phyloP scores from a whole-genome alignment of 1,140 invertebrate genomes.

The Amphibalanus amphitrite region DNA sequence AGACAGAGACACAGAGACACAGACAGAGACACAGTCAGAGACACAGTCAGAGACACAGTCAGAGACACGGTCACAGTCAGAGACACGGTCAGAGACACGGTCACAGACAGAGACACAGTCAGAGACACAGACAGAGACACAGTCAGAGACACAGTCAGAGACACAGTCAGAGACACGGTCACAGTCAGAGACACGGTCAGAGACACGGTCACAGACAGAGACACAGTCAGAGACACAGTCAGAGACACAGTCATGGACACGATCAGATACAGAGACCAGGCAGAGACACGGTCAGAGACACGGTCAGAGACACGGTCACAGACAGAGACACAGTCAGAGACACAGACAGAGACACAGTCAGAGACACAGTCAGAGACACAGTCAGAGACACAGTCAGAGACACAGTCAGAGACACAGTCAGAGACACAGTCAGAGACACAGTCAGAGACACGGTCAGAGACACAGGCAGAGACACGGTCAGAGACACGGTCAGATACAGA shows the following conservation, averaged over 20 bases:
- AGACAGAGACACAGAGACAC: not conserved
- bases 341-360: no score
- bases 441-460: no score
- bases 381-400: not conserved
- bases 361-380: not conserved
- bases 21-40: slow-evolving; percentile 10
- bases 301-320: no score
- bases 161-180: no score
- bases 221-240: slow-evolving; percentile 12
- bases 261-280: slow-evolving; percentile 20
- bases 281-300: slow-evolving; percentile 18
- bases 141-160: no score
- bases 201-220: not conserved
- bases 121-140: no score
- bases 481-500: no score
- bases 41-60: not conserved
- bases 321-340: no score
- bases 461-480: no score
- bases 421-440: no score
- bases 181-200: slow-evolving; percentile 10
- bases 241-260: slow-evolving; percentile 12
- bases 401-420: not conserved
- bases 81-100: not conserved
- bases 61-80: slow-evolving; percentile 4
- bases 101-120: not conserved